Conservation (phyloP, 2,113 vertebrate species). For the Neolamprologus sp. region DNA sequence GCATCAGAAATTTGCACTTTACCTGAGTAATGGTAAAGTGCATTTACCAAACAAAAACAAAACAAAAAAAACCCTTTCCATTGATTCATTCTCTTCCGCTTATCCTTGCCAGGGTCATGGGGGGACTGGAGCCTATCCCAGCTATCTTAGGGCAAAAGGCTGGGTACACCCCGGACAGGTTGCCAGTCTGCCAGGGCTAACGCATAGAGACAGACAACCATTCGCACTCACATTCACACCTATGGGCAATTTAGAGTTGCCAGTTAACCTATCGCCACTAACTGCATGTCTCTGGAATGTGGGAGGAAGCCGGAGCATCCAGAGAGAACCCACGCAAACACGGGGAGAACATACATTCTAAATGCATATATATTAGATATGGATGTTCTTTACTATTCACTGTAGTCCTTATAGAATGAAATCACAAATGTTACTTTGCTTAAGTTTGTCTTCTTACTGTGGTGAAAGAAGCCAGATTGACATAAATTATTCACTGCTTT, state of each 20-base stretch:
- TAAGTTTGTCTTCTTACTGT: neutral
- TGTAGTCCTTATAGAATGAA: neutral
- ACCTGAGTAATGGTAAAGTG: neutral
- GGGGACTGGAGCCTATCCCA: neutral
- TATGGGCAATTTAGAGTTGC: neutral
- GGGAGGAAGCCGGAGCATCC: neutral
- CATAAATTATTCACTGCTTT: neutral
- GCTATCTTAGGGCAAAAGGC: neutral
- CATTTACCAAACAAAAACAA: neutral
- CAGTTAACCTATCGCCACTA: neutral
- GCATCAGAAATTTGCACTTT: neutral
- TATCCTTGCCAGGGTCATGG: neutral
- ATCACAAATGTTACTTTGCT: neutral
- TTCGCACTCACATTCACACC: neutral
- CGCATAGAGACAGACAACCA: neutral
- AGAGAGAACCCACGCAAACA: neutral
- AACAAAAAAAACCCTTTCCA: neutral
- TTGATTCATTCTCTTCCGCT: neutral
- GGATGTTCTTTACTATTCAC: neutral
- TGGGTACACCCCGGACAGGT: neutral
- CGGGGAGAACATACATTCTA: neutral
- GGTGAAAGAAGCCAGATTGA: neutral
- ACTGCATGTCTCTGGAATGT: neutral
- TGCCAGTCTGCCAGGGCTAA: neutral
- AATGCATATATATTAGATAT: neutral